Evolutionary conservation across 1,140 invertebrate species (phyloP).

Genomic region (Magallana ariakensis): DNA sequence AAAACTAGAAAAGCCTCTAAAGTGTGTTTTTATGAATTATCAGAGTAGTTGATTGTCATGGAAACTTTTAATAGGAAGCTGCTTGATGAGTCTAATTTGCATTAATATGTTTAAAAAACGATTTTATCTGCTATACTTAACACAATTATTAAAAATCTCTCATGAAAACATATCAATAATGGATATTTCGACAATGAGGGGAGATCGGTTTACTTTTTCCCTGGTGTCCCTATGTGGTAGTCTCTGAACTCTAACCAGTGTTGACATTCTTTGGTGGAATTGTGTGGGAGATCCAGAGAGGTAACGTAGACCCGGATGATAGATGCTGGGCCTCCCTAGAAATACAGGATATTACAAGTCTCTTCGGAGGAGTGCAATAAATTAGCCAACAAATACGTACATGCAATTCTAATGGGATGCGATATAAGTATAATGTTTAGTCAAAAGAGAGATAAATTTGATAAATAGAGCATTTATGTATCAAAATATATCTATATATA

Average conservation of each 20-base stretch:
- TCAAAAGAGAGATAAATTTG: background rate
- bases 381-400: background rate
- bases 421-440: background rate
- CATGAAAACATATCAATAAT: too few relatives aligned
- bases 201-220: background rate
- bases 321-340: background rate
- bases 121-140: too few relatives aligned
- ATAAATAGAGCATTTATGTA: too few relatives aligned
- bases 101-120: too few relatives aligned
- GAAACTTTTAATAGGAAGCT: too few relatives aligned
- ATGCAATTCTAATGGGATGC: background rate
- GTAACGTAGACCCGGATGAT: background rate
- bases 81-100: too few relatives aligned
- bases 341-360: background rate
- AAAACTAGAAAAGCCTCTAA: too few relatives aligned
- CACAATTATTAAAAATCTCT: too few relatives aligned
- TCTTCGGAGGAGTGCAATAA: background rate
- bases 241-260: conserved; percentile 1
- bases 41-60: too few relatives aligned
- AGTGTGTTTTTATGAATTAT: too few relatives aligned
- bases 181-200: too few relatives aligned
- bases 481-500: too few relatives aligned
- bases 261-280: background rate
- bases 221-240: background rate
- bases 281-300: background rate